These are phyloP conservation scores for Bombus superbus DNA, from an alignment of 1,140 invertebrate species.

Conservation along the genomic window DNA sequence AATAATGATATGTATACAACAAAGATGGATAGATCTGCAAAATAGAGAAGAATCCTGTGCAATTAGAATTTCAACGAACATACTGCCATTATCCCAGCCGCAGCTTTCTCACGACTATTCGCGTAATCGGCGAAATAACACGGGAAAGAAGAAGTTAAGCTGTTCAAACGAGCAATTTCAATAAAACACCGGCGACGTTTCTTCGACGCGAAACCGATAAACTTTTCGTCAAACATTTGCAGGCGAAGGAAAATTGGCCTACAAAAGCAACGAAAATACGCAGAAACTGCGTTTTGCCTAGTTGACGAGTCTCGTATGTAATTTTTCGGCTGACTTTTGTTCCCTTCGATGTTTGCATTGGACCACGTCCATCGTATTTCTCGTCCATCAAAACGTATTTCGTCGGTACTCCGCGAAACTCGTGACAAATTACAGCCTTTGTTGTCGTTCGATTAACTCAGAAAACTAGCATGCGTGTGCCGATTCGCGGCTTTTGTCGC, in stretches of 20 bases:
- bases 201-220: not conserved
- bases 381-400: not conserved
- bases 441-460: constrained; percentile 48
- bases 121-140: not conserved
- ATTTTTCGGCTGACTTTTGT: constrained; percentile 8
- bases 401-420: not conserved
- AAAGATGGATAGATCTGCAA: not conserved
- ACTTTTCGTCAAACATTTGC: constrained; percentile 24
- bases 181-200: not conserved
- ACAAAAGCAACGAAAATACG: not conserved
- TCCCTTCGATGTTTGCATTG: not conserved
- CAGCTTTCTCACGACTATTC: not conserved
- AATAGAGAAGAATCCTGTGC: not conserved
- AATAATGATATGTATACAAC: too few relatives aligned
- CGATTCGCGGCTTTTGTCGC: constrained; percentile 7
- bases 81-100: not conserved
- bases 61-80: not conserved
- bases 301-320: not conserved
- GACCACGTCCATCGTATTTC: not conserved
- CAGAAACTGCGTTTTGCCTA: constrained; percentile 10
- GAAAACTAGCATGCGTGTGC: constrained; percentile 17
- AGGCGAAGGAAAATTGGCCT: constrained; percentile 5
- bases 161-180: not conserved
- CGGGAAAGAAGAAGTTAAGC: not conserved
- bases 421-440: not conserved